Base-by-base conservation (phyloP, 1,140 invertebrate species). In the Drosophila yakuba region DNA sequence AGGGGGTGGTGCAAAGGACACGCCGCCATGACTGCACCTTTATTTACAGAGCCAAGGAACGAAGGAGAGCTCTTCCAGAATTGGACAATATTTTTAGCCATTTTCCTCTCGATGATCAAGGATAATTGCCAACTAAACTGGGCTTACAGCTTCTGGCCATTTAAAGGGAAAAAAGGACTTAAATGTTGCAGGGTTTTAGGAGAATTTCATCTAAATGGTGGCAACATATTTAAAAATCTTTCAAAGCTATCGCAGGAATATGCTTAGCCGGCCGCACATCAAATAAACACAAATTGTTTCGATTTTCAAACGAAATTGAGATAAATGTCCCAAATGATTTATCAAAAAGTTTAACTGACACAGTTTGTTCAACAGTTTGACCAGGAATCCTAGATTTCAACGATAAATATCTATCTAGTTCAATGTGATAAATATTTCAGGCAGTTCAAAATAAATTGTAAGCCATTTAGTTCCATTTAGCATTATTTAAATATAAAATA, bases 101-200 rank as follows among this genome's bases (percentile, higher is more conserved):
- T 35, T 72, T 71, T 58, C 20, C 68, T 50, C 15, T 23, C 41
- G 68, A 52, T 50, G 64, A 72, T 72, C 68, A 58, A 58, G 52
- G 66, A 72, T 72, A 72, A 72, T 72, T 58, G 68, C 64, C 66
- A 72, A 43, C 68, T 71, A 72, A 71, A 71, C 52, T 58, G 68
- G 36, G 51, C 44, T 71, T 72, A 72, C 69, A 71, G 52, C 52
- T 28, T 28, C 17, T 25, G 41, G 41, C 43, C 35, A 41, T 57
- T 71, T 50, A 36, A 55, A 12, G 17, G n/a, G 6, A 23, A 17
- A 44, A 45, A 32, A 45, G 35, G 43, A 14, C 14, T 20, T 10
- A 39, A 4, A 39, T 2, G 55, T 3, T 38, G 39, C 38, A 14
- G n/a, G 35, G 36, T 45, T 25, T 23, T 20, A 32, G 4, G 38